Evolutionary conservation across 2,888 invertebrate species (phyloP).

Genomic region (Melikaiella ostensackeni): DNA sequence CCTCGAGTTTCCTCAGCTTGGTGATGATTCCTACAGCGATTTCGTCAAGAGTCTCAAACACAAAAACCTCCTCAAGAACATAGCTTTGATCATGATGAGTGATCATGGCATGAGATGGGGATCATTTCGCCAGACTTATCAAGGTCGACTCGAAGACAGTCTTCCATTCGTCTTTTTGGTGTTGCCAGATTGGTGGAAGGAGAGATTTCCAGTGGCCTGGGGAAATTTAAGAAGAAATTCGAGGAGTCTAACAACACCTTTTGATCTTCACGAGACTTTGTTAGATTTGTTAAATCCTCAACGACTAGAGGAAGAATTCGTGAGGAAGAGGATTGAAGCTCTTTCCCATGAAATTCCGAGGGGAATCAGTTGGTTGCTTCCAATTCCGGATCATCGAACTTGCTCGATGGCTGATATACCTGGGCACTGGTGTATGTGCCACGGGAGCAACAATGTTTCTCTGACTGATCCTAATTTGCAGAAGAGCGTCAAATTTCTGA

Average conservation of each 20-base stretch:
- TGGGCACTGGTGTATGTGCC: conserved; percentile 94
- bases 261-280: conserved; percentile 90
- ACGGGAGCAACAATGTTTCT: conserved; percentile 81
- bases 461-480: conserved; percentile 79
- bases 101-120: conserved; percentile 96
- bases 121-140: conserved; percentile 88
- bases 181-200: conserved; percentile 85
- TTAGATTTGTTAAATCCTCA: conserved; percentile 82
- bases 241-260: conserved; percentile 88
- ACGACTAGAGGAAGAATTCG: conserved; percentile 76
- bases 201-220: conserved; percentile 81
- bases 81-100: conserved; percentile 87
- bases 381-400: conserved; percentile 85
- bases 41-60: conserved; percentile 80
- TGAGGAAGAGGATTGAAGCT: conserved; percentile 71
- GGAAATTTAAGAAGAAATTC: conserved; percentile 84
- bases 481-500: conserved; percentile 81
- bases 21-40: conserved; percentile 83
- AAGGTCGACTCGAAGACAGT: conserved; percentile 92
- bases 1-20: conserved; percentile 86
- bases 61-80: conserved; percentile 81
- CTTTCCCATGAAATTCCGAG: conserved; percentile 73
- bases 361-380: conserved; percentile 88
- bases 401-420: conserved; percentile 88
- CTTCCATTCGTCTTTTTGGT: conserved; percentile 88